These are phyloP conservation scores for Cheilosia impressa DNA, from an alignment of 2,888 invertebrate genomes.

Conservation along the genomic window DNA sequence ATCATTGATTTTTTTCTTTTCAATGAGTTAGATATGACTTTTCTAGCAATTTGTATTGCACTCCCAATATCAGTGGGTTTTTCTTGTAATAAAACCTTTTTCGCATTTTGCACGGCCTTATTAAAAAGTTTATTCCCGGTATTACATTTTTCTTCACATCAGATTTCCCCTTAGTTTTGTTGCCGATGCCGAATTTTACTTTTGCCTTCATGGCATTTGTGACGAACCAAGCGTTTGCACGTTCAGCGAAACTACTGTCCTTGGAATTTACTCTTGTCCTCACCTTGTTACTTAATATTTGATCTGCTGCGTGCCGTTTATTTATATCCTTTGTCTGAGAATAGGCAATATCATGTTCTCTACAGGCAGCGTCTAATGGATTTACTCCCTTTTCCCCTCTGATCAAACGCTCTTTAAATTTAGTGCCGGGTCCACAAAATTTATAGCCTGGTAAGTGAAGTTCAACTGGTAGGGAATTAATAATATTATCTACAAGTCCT, in stretches of 20 bases:
- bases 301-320: conserved; percentile 36
- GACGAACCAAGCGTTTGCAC: conserved; percentile 55
- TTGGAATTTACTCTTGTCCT: conserved; percentile 63
- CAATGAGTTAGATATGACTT: conserved; percentile 37
- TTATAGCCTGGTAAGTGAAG: conserved; percentile 77
- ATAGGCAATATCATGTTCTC: conserved; percentile 54
- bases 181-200: conserved; percentile 65
- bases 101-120: too few relatives aligned
- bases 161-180: conserved; percentile 8
- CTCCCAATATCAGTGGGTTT: too few relatives aligned
- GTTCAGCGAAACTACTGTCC: conserved; percentile 58
- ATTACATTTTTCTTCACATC: conserved; percentile 10
- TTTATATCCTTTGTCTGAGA: conserved; percentile 36
- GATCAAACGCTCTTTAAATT: conserved; percentile 76
- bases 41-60: conserved; percentile 66
- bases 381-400: too few relatives aligned
- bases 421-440: conserved; percentile 54
- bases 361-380: too few relatives aligned
- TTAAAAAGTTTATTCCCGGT: conserved; percentile 10
- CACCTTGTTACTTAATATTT: conserved; percentile 53
- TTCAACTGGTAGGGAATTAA: conserved; percentile 76
- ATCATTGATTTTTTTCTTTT: conserved; percentile 29
- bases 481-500: conserved; percentile 65
- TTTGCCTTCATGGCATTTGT: conserved; percentile 71
- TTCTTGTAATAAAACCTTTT: too few relatives aligned